Evolutionary conservation across 1,140 invertebrate species (phyloP), one percentile per base, ranked within the genome.

Genomic region (Ooceraea biroi): DNA sequence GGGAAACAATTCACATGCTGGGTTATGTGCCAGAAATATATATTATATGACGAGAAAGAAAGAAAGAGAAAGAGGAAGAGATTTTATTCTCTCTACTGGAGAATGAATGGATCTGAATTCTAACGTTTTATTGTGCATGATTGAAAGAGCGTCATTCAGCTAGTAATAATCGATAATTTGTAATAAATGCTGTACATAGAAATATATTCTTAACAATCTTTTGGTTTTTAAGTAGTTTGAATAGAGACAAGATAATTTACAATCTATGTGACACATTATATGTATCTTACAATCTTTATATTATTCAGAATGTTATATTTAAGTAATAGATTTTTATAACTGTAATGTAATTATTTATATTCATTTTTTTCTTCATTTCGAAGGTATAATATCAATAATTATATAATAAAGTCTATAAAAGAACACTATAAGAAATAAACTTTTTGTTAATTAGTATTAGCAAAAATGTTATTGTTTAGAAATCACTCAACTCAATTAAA

Each of bases 391-490:
- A 74, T 60, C 1, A 46, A 74, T 48, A 46, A 71, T n/a, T 36
- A 76, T 19, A n/a, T 17, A 14, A 8, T 36, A 14, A 57, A 76
- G 14, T n/a, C n/a, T n/a, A n/a, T n/a, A n/a, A n/a, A n/a, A n/a
- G n/a, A n/a, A n/a, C n/a, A n/a, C n/a, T n/a, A n/a, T n/a, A n/a
- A n/a, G n/a, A n/a, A n/a, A n/a, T n/a, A n/a, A n/a, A n/a, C n/a
- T n/a, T n/a, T n/a, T n/a, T n/a, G n/a, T n/a, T n/a, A n/a, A 93
- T 0, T 57, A 22, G 10, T 11, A 8, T 57, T 8, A 85, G 92
- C 92, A 25, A 19, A 57, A 4, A 19, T 57, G 10, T 92, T 36
- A 36, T 36, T 36, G 2, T 36, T 36, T 7, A 36, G n/a, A 17
- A n/a, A 36, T 11, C 36, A 14, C 4, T 46, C 19, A 50, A 80